Evolutionary conservation across 1,140 invertebrate genomes (phyloP), one percentile per base, ranked within the genome.

Genomic region (Drosophila oshimai): DNA sequence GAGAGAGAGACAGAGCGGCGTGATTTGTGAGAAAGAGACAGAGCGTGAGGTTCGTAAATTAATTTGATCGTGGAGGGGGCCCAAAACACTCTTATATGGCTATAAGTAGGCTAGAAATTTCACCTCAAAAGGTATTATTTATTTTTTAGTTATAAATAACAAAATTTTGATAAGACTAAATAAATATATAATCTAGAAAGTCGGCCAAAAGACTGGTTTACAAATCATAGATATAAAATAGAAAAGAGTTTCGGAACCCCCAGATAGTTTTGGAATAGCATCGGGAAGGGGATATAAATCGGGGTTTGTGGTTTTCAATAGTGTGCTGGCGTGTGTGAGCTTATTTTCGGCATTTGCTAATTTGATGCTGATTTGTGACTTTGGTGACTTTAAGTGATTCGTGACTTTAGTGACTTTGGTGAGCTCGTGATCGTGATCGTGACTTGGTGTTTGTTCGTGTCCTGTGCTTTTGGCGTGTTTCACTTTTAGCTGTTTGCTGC

Each of bases 401-500:
- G 68, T 71, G 68, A 71, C 47, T 57, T 36, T 47, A 57, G 53
- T 55, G 50, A 51, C 47, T 53, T 67, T 76, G 33, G 57, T 70
- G 49, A 62, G 46, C 58, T 76, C 28, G 57, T 70, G 49, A 62
- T 70, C 34, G 46, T 76, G 46, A 71, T 49, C 41, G 41, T 44
- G 41, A 44, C 31, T 42, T 74, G 61, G 42, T 61, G 47, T 61
- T 75, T 33, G 22, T 69, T 65, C 42, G 55, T 75, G 65, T 60
- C 64, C 65, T 69, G 41, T 75, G 61, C 46, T 65, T 33, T 51
- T 67, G 45, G 46, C 68, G 45, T 76, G 50, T 65, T 71, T 41
- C 44, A 72, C 44, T 51, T 62, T 70, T 64, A 42, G 51, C 31
- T 57, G 50, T 28, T 53, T 57, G 15, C 28, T 72, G 42, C 42